Percentiles rank a stretch among this genome's conserved stretches.
Conservation (phyloP, 2,797 vertebrate genomes). For the Meda fulgida region DNA sequence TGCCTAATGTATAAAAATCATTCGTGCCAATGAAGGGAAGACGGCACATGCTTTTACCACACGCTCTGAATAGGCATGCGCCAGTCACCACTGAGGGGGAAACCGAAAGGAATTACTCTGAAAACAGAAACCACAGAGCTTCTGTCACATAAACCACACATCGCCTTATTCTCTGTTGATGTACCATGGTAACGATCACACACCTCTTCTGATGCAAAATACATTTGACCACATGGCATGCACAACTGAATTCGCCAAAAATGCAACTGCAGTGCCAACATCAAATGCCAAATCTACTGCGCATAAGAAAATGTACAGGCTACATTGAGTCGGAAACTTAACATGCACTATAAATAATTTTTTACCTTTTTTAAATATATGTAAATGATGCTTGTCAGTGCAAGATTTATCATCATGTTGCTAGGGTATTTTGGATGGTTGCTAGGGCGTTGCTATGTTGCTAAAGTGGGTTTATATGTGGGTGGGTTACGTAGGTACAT, state of each 20-base stretch:
- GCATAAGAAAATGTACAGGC: background rate
- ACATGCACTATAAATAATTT: background rate
- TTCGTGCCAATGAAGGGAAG: conserved; percentile 8
- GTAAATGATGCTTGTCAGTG: background rate
- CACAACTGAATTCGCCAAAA: background rate
- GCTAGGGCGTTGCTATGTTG: background rate
- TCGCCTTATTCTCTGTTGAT: conserved; percentile 27
- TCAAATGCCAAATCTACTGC: background rate
- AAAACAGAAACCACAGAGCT: conserved; percentile 52
- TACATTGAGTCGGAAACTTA: background rate
- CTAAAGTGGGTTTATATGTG: background rate
- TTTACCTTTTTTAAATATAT: background rate
- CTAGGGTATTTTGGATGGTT: background rate
- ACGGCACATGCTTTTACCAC: conserved; percentile 46
- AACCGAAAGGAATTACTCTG: conserved; percentile 59
- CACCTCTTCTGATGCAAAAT: background rate
- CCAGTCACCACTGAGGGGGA: conserved; percentile 53
- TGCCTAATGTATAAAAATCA: background rate
- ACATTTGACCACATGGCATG: background rate
- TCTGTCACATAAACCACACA: conserved; percentile 26
- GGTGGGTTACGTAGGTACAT: background rate
- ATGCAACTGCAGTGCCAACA: background rate
- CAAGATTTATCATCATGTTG: background rate
- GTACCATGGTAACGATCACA: conserved; percentile 46
- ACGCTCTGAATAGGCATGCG: conserved; percentile 56